These are phyloP conservation scores for Phrynosoma blainvillii DNA, from an alignment of 2,113 vertebrate species.

Conservation along the genomic window DNA sequence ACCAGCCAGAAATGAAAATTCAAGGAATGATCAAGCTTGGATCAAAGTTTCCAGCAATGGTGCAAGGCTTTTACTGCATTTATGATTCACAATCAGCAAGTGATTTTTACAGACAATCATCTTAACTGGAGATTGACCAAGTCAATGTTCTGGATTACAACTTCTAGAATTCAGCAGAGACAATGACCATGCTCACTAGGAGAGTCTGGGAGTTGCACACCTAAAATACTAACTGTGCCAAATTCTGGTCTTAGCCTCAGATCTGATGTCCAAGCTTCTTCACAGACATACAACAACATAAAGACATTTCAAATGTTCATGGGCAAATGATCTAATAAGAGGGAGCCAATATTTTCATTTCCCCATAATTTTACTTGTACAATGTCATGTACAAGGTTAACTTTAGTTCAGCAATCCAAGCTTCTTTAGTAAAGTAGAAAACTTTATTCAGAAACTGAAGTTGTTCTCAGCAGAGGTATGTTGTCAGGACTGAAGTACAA, in stretches of 20 bases:
- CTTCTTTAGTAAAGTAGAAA: too few relatives aligned
- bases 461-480: too few relatives aligned
- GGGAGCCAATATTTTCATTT: neutral
- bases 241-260: neutral
- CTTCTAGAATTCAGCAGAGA: too few relatives aligned
- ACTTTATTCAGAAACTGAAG: too few relatives aligned
- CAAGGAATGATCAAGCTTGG: neutral
- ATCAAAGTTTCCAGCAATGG: neutral
- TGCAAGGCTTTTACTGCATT: neutral
- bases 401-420: too few relatives aligned
- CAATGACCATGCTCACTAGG: too few relatives aligned
- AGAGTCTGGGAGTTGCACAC: too few relatives aligned
- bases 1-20: neutral
- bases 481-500: too few relatives aligned
- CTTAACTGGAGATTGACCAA: neutral
- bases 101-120: neutral
- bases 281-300: neutral
- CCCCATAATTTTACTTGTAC: neutral
- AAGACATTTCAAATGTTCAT: neutral
- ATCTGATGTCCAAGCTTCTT: neutral
- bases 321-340: too few relatives aligned
- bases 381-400: too few relatives aligned
- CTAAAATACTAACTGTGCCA: too few relatives aligned
- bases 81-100: neutral
- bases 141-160: neutral